Evolutionary conservation across 1,140 invertebrate species (phyloP).

Genomic region (Yoshiicerus persimilis): DNA sequence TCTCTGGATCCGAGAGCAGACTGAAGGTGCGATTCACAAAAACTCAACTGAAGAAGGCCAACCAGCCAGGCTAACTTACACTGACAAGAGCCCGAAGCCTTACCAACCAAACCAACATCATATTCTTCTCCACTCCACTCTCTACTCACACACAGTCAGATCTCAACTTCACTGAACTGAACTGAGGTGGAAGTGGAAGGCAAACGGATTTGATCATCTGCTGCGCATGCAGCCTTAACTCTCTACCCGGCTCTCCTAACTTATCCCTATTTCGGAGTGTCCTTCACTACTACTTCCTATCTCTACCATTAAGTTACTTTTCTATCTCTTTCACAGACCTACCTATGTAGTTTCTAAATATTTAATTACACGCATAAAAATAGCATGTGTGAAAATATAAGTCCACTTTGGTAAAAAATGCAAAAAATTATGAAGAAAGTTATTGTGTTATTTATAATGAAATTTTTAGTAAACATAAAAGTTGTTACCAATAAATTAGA

Average conservation of each 20-base stretch:
- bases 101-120: not conserved
- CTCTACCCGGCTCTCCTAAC: not conserved
- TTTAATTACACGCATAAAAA: too few species aligned
- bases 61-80: not conserved
- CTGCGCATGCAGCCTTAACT: not conserved
- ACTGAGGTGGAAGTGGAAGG: conserved; percentile 27
- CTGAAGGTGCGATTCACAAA: not conserved
- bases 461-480: not conserved
- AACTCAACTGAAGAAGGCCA: not conserved
- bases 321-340: too few species aligned
- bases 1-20: not conserved
- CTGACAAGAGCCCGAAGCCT: not conserved
- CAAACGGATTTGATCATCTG: conserved; percentile 28
- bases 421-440: too few species aligned
- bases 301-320: not conserved
- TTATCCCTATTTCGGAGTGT: not conserved
- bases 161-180: not conserved
- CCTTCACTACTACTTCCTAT: not conserved
- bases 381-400: too few species aligned
- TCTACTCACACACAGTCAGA: not conserved
- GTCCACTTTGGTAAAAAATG: too few species aligned
- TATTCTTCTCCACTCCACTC: not conserved
- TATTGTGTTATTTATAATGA: too few species aligned
- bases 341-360: too few species aligned
- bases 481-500: not conserved